Evolutionary conservation across 2,113 vertebrate species (phyloP), one percentile per base, ranked within the genome.

Genomic region (Rostratula benghalensis): DNA sequence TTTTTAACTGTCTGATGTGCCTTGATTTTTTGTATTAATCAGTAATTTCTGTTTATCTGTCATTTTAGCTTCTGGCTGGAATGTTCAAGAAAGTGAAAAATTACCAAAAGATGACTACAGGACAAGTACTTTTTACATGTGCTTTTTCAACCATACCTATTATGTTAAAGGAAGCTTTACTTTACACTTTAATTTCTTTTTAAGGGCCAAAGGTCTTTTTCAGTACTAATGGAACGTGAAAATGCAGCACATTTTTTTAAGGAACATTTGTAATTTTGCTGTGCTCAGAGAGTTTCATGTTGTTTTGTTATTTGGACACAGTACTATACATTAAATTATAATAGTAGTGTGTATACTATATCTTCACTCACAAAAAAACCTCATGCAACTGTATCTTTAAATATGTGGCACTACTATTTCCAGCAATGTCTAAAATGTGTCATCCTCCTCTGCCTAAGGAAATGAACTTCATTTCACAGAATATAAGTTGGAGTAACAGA

Each of bases 331-430:
- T n/a, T 13, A 43, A 53, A 28, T 19, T 5, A 14, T 22, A 19
- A 12, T 19, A 41, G 20, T 50, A 3, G 9, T 59, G 4, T 10
- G 2, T 33, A 4, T 51, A 22, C 11, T 53, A 0, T 48, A 13
- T 22, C 45, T 59, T 35, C 75, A 48, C 37, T 14, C 56, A 28
- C 14, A 33, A 16, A 11, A 10, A 37, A 89, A 48, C 33, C 7
- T 22, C 12, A 4, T 28, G 28, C 39, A 53, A 3, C 27, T 69
- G 1, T 51, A 6, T 20, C 7, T 64, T 37, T 37, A 28, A 60
- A 37, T 37, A 3, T 53, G n/a, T 2, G 2, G 14, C 14, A 25
- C 9, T 22, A 5, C 7, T 9, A 1, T 37, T 10, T 71, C 19
- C 33, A 46, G 8, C 11, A 37, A 3, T 46, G 39, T 56, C 83